A percentile compares a stretch with the other conserved stretches of the same genome.
phyloP scores from a whole-genome alignment of 2,888 invertebrate species.

The Tipula lateralis region DNA sequence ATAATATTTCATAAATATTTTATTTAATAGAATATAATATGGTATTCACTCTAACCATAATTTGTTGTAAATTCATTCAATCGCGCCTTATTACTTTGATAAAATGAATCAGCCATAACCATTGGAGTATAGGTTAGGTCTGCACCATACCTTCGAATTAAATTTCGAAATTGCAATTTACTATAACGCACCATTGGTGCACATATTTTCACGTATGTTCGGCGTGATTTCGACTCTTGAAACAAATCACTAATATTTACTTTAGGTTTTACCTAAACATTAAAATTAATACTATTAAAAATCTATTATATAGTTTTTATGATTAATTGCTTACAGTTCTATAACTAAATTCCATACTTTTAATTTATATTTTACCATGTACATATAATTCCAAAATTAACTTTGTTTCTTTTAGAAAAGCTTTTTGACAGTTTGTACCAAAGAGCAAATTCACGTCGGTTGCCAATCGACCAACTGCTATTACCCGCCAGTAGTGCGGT shows the following conservation, averaged over 20 bases:
- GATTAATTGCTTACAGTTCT: neutral
- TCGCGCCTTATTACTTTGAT: slow-evolving; percentile 81
- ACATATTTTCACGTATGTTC: slow-evolving; percentile 68
- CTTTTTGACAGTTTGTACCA: no score
- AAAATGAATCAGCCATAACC: slow-evolving; percentile 93
- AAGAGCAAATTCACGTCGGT: no score
- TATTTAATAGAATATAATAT: slow-evolving; percentile 14
- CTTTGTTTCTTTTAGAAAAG: no score
- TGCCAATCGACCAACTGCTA: no score
- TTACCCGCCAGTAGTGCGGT: no score
- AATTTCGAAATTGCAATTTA: slow-evolving; percentile 69
- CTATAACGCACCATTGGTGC: slow-evolving; percentile 97
- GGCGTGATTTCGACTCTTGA: slow-evolving; percentile 49
- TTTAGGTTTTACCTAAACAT: slow-evolving; percentile 37
- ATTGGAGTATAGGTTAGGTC: slow-evolving; percentile 93
- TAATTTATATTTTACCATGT: no score
- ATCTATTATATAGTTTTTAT: neutral
- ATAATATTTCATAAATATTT: neutral
- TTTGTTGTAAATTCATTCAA: slow-evolving; percentile 71
- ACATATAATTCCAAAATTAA: no score
- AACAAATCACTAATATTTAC: slow-evolving; percentile 62
- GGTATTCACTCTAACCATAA: neutral
- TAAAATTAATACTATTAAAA: neutral
- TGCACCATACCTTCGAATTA: slow-evolving; percentile 75
- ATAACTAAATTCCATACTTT: neutral